These are phyloP conservation scores for Pogona vitticeps DNA, from an alignment of 2,113 vertebrate genomes.

Conservation along the genomic window DNA sequence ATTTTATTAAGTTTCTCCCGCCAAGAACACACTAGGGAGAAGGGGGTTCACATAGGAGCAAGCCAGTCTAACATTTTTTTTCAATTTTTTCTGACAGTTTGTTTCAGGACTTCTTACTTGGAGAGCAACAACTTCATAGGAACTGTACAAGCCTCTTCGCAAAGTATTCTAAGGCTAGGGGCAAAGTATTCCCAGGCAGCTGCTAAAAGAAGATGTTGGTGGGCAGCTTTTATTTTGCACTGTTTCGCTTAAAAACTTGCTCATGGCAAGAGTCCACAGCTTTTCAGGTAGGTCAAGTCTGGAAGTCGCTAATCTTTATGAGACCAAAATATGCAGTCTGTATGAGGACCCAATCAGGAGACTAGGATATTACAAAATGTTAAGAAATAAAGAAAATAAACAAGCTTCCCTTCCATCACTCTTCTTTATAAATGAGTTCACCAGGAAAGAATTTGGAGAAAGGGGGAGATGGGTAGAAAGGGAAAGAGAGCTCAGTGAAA, in stretches of 20 bases:
- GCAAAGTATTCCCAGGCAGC: neutral
- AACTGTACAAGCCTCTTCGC: neutral
- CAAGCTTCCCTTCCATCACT: neutral
- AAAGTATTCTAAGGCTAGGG: neutral
- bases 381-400: neutral
- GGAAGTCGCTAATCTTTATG: neutral
- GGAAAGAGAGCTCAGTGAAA: rapidly evolving
- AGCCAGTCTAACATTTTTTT: too few relatives aligned
- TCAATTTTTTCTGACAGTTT: too few relatives aligned
- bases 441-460: neutral
- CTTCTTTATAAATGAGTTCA: neutral
- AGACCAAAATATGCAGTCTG: neutral
- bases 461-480: rapidly evolving
- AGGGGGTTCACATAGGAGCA: too few relatives aligned
- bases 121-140: neutral
- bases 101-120: neutral
- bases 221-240: neutral
- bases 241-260: neutral
- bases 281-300: neutral
- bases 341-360: neutral
- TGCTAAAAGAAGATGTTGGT: neutral
- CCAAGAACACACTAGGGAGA: too few relatives aligned
- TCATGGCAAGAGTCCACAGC: neutral
- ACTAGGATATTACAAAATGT: neutral
- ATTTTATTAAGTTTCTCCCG: too few relatives aligned